Evolutionary conservation across 2,888 invertebrate species (phyloP).

Genomic region (Eledona agricola): DNA sequence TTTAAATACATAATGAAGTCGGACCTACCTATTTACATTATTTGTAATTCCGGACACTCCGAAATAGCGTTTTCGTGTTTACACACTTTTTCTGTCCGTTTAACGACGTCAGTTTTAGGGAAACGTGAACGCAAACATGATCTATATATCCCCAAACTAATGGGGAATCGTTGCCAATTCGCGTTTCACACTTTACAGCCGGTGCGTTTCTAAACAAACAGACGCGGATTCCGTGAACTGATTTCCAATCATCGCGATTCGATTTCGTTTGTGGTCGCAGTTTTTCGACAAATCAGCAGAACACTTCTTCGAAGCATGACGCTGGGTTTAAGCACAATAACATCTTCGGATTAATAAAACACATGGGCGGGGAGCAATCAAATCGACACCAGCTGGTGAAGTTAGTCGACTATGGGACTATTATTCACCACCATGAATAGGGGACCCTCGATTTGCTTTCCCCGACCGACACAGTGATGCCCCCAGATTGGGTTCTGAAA

Average conservation of each 20-base stretch:
- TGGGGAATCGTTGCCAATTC: slow-evolving; percentile 14
- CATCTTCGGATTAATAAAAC: no score
- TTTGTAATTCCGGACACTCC: slow-evolving; percentile 7
- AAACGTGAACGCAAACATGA: slow-evolving; percentile 15
- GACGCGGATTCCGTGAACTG: not conserved
- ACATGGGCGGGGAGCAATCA: no score
- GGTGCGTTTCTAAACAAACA: slow-evolving; percentile 8
- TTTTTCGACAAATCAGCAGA: no score
- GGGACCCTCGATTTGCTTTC: slow-evolving; percentile 2
- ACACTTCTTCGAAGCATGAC: no score
- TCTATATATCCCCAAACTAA: slow-evolving; percentile 9
- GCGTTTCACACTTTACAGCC: slow-evolving; percentile 20
- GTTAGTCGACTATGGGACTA: no score
- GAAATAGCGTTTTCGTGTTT: slow-evolving; percentile 10
- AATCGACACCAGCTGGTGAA: slow-evolving; percentile 2
- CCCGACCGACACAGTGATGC: not conserved
- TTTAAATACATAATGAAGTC: slow-evolving; percentile 5
- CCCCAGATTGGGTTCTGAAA: not conserved
- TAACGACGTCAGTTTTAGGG: slow-evolving; percentile 15
- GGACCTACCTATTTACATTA: slow-evolving; percentile 9
- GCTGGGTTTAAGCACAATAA: no score
- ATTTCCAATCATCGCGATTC: no score
- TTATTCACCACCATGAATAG: slow-evolving; percentile 4
- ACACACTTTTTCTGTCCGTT: slow-evolving; percentile 4
- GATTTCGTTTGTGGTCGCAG: no score